Conservation (phyloP, 92 coral and sea anemone genomes). For the Virgularia gustaviana region DNA sequence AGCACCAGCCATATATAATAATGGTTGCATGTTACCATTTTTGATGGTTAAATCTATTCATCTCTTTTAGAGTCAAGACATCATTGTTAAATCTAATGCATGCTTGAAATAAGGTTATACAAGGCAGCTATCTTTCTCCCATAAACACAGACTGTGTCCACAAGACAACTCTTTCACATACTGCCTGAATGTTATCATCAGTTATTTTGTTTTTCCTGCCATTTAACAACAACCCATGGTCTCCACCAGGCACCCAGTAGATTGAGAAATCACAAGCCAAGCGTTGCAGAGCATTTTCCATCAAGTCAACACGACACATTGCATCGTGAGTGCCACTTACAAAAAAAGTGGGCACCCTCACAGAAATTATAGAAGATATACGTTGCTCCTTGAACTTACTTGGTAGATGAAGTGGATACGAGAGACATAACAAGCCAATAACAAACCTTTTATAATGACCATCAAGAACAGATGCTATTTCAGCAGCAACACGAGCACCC, state of each 20-base stretch:
- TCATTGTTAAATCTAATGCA: too few relatives aligned
- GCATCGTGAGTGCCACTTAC: constrained; percentile 83
- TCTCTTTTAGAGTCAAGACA: too few relatives aligned
- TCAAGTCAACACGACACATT: constrained; percentile 69
- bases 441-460: constrained; percentile 61
- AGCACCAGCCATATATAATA: too few relatives aligned
- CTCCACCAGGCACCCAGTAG: constrained; percentile 91
- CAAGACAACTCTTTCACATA: constrained; percentile 79
- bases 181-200: constrained; percentile 27
- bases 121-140: constrained; percentile 93
- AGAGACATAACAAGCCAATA: constrained; percentile 83
- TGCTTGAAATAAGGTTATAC: too few relatives aligned
- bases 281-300: constrained; percentile 73
- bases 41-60: too few relatives aligned
- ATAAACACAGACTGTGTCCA: constrained; percentile 98
- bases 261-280: constrained; percentile 82
- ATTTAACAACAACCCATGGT: constrained; percentile 63
- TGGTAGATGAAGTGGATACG: constrained; percentile 92
- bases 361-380: constrained; percentile 69
- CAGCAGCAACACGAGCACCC: constrained; percentile 99
- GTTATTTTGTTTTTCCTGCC: constrained; percentile 54
- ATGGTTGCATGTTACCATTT: too few relatives aligned
- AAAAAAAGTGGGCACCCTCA: constrained; percentile 79
- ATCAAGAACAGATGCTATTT: constrained; percentile 71
- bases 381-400: constrained; percentile 73